Conservation (phyloP, 2,888 invertebrate species). For the Lasius platythorax region DNA sequence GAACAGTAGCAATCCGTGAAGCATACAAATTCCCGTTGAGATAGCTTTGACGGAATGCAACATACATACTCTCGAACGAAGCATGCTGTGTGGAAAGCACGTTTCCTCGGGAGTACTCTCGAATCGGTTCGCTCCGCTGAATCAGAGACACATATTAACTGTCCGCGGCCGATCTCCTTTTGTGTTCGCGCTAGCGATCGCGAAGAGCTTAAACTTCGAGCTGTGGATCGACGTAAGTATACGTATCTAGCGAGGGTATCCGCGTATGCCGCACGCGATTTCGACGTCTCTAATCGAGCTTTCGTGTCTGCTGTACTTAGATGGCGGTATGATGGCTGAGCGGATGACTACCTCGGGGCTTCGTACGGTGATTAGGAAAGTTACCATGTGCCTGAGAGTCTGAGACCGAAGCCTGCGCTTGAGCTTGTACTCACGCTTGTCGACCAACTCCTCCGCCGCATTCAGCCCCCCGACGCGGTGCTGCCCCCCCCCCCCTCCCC, state of each 20-base stretch:
- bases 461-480: constrained; percentile 34
- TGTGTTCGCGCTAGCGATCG: constrained; percentile 30
- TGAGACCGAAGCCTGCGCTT: constrained; percentile 69
- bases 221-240: constrained; percentile 12
- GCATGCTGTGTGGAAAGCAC: constrained; percentile 6
- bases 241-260: constrained; percentile 35
- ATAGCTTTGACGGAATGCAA: constrained; percentile 7
- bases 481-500: constrained; percentile 29
- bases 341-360: constrained; percentile 78
- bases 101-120: constrained; percentile 19
- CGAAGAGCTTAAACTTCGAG: constrained; percentile 55
- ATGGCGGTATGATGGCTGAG: constrained; percentile 75
- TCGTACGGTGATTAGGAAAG: constrained; percentile 80
- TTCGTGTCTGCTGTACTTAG: constrained; percentile 78
- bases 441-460: constrained; percentile 64
- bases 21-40: constrained; percentile 6
- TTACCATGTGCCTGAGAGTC: constrained; percentile 75
- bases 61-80: constrained; percentile 24
- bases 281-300: constrained; percentile 81
- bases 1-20: constrained; percentile 34
- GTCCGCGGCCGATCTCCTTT: constrained; percentile 35
- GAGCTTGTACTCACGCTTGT: constrained; percentile 68
- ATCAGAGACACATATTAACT: constrained; percentile 45
- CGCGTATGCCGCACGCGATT: constrained; percentile 79
- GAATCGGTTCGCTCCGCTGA: constrained; percentile 46